Base-by-base conservation (phyloP, 2,797 vertebrate species). In the Gila robusta region DNA sequence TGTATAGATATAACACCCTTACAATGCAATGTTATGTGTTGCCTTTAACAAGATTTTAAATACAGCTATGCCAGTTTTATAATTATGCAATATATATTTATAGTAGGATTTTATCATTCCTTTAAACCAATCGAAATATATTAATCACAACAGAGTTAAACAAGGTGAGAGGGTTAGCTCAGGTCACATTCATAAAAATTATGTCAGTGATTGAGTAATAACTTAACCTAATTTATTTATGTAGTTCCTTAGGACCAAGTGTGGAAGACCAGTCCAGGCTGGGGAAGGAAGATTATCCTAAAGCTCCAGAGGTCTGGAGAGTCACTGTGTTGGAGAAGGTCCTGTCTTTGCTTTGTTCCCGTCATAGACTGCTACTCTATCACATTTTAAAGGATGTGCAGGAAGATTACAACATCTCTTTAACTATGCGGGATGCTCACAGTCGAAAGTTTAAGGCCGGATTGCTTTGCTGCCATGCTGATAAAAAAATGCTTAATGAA, bases 341-440 rank as follows among this genome's bases (percentile, higher is more conserved):
- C 94, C 95, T 99, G 91, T 93, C 94, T 90, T 96, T 96, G 77
- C 95, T 98, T 91, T 99, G 98, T 93, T 95, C 93, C 84, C 95
- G 96, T 92, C 98, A 99, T 94, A 94, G 93, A 92, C 96, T 96
- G 89, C 96, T 98, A 93, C 95, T 98, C 91, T 94, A 96, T 94
- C 94, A 95, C 93, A 96, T 99, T 93, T 94, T 99, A 91, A 97
- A 96, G 94, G 95, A 96, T 92, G 94, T 97, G 89, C 94, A 94
- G 82, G 95, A 97, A 94, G 96, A 98, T 91, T 93, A 94, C 90
- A 90, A 91, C 88, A 77, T 93, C n/a, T 87, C 91, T 87, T 90
- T 93, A 90, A 82, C 93, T 89, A 94, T 93, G 91, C 92, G 82
- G 92, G 95, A 94, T 88, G 91, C 92, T 86, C 89, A 94, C 88